Base-by-base conservation (phyloP, 2,888 invertebrate species). In the Stratiomys singularior region DNA sequence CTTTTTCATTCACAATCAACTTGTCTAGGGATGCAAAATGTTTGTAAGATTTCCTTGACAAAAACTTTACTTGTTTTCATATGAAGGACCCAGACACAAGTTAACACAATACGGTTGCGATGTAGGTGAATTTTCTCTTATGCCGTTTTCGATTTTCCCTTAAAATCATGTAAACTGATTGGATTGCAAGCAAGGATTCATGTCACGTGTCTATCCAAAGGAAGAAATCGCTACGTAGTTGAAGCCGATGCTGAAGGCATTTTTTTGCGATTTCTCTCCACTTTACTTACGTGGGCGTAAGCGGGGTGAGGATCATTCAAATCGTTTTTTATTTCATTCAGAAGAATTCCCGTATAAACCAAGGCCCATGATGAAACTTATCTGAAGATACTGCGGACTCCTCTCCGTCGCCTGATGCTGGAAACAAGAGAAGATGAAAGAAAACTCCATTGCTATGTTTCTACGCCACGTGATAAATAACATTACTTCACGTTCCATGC, bases 401-500 rank as follows among this genome's bases (percentile, higher is more conserved):
- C n/a, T 21, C 21, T 37, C 9, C 37, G 37, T 1, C 44, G 4
- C 37, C n/a, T 37, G 23, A 52, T 18, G 25, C 47, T 27, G n/a
- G 1, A 18, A 27, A 44, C 44, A 23, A 23, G 15, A 72, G 23
- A 56, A 56, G 56, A 72, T 52, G 71, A 72, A 72, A 56, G 56
- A 25, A 72, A 56, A 21, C 21, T 15, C 27, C 25, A 7, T 27
- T 72, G 21, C 30, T 18, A 56, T 27, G 21, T 56, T 72, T 72
- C 28, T 28, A 56, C 30, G 71, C 71, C 71, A 72, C 71, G 71
- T 72, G 71, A 72, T 72, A 72, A 72, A 72, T 72, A 72, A 56
- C 71, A 25, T 18, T 72, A 28, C 56, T 18, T 30, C 18, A 52
- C 28, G 56, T 28, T 69, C 18, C 15, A 46, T 15, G 27, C 25